Evolutionary conservation across 2,113 vertebrate species (phyloP), one percentile per base, ranked within the genome.

Genomic region (Chamaetylas fuelleborni): DNA sequence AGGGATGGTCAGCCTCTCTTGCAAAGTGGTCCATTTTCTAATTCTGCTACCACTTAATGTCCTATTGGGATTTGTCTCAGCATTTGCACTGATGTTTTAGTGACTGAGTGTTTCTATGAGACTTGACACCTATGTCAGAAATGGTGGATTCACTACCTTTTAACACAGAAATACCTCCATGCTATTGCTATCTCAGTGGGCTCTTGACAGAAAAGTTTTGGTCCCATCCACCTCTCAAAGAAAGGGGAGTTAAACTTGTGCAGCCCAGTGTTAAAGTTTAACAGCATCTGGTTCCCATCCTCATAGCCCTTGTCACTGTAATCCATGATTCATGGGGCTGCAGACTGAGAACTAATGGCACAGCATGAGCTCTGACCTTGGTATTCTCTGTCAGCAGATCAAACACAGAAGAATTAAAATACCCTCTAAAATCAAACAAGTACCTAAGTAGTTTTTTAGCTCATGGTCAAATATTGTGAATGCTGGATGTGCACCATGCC

Each of bases 351-450:
- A 48, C 4, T n/a, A 24, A 14, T 0, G 8, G 70, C 77, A 79
- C 60, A 78, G 54, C 71, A 48, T 14, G 53, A 40, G 51, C 34
- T 58, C 60, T 82, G 48, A 82, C 54, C 48, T 42, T 17, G 17
- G n/a, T 53, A 34, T 81, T 85, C 57, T 73, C 51, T 73, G n/a
- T 38, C 54, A 83, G 66, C 88, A 53, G 42, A 64, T 62, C 83
- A 78, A 82, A 69, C n/a, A 38, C 31, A 77, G 57, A 57, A 86
- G 14, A 86, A 67, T 19, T 42, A 33, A 72, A 71, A 72, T 54
- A 11, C 0, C 0, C 4, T 22, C 16, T 38, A 36, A 58, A 69
- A 29, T 25, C 5, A 34, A 42, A 34, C 7, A 5, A 66, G 66
- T 54, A 12, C 16, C 2, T 11, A 19, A 72, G 12, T 29, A 8